Evolutionary conservation across 1,140 invertebrate genomes (phyloP).

Genomic region (Ptiloglossa arizonensis): DNA sequence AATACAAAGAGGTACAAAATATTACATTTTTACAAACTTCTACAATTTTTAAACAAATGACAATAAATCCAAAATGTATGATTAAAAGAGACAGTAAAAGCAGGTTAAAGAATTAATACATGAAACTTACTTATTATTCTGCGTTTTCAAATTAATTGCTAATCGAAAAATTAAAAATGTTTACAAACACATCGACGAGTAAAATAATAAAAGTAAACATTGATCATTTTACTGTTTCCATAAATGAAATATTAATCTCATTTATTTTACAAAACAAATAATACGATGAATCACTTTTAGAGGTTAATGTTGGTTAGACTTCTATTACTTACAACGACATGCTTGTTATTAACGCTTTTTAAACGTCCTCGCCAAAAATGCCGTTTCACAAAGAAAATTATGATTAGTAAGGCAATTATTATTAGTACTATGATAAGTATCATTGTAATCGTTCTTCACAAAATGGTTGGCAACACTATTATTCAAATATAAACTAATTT

Average conservation of each 20-base stretch:
- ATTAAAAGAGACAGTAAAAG: neutral
- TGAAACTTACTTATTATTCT: neutral
- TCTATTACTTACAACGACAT: constrained; percentile 69
- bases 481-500: neutral
- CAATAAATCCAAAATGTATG: too few relatives aligned
- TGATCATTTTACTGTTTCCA: neutral
- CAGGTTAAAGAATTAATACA: neutral
- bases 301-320: constrained; percentile 21
- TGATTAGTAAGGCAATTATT: constrained; percentile 43
- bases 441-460: constrained; percentile 39
- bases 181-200: too few relatives aligned
- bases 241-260: neutral
- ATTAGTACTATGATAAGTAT: constrained; percentile 39
- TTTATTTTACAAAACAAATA: neutral
- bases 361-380: constrained; percentile 39
- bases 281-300: neutral
- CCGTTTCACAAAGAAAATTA: constrained; percentile 49
- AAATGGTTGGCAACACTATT: neutral
- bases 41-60: neutral
- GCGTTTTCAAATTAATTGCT: neutral
- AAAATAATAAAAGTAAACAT: neutral
- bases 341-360: constrained; percentile 66
- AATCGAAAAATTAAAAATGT: neutral
- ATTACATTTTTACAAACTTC: neutral
- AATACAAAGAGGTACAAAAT: neutral